Percentiles rank a stretch among this genome's conserved stretches.
Evolutionary conservation across 2,797 vertebrate species (phyloP).

Genomic region (Girardinus metallicus): DNA sequence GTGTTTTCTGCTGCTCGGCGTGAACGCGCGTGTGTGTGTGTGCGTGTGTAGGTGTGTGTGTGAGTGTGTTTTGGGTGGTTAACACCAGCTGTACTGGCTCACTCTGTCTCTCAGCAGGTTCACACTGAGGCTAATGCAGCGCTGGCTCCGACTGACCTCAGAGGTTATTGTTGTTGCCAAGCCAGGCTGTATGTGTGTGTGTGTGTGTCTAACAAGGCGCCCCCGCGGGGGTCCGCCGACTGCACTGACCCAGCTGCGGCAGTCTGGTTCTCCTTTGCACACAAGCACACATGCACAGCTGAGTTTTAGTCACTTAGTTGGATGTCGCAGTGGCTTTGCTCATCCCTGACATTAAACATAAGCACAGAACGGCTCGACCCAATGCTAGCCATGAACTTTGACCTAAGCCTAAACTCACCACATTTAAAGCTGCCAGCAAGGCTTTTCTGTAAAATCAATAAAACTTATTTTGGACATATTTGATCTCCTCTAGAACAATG

Average conservation of each 20-base stretch:
- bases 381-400: slow-evolving; percentile 3
- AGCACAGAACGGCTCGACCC: slow-evolving; percentile 5
- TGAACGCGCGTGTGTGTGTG: no score
- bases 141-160: slow-evolving; percentile 70
- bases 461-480: not conserved
- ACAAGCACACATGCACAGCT: slow-evolving; percentile 28
- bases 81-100: slow-evolving; percentile 73
- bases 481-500: not conserved
- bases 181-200: slow-evolving; percentile 44
- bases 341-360: not conserved
- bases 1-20: slow-evolving; percentile 45
- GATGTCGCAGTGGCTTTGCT: slow-evolving; percentile 23
- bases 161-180: slow-evolving; percentile 72
- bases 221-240: slow-evolving; percentile 58
- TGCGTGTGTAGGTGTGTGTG: slow-evolving; percentile 53
- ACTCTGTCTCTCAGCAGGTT: slow-evolving; percentile 75
- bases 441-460: not conserved
- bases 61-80: slow-evolving; percentile 72
- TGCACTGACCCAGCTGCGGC: slow-evolving; percentile 71
- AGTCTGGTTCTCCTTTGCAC: slow-evolving; percentile 39
- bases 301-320: slow-evolving; percentile 42
- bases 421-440: not conserved
- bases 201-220: slow-evolving; percentile 70
- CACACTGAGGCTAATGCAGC: slow-evolving; percentile 73
- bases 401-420: slow-evolving; percentile 5